Percentiles rank a stretch among this genome's conserved stretches.
Conservation (phyloP, 2,888 invertebrate species). For the Dasysyrphus tricinctus region DNA sequence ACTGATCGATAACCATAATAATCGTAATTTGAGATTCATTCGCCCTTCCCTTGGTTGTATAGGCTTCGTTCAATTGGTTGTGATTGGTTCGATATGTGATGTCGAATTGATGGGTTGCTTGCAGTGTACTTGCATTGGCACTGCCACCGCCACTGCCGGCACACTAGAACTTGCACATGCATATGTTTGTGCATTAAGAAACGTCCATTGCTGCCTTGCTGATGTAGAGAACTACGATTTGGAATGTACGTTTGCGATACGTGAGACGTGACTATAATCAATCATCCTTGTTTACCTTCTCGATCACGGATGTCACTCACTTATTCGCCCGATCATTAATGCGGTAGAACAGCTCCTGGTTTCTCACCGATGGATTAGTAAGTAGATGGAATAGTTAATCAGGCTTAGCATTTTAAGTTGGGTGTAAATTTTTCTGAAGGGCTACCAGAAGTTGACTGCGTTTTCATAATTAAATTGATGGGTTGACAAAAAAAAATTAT, state of each 20-base stretch:
- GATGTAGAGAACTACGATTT: constrained; percentile 5
- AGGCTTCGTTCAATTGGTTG: constrained; percentile 8
- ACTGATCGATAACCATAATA: constrained; percentile 44
- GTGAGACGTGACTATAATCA: constrained; percentile 42
- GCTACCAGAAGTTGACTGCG: constrained; percentile 9
- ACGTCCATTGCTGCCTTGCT: neutral
- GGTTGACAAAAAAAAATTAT: neutral
- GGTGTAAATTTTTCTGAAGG: constrained; percentile 20
- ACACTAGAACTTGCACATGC: neutral
- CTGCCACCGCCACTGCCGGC: neutral
- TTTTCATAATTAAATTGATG: constrained; percentile 15
- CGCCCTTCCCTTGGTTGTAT: constrained; percentile 18
- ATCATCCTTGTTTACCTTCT: constrained; percentile 42
- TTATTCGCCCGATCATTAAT: constrained; percentile 40
- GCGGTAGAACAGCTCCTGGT: constrained; percentile 44
- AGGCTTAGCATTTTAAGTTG: constrained; percentile 21
- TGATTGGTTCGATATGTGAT: constrained; percentile 38
- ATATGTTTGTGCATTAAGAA: constrained; percentile 33
- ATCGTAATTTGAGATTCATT: constrained; percentile 45
- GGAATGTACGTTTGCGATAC: constrained; percentile 32
- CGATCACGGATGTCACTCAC: constrained; percentile 48
- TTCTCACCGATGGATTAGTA: constrained; percentile 27
- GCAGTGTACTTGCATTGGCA: constrained; percentile 6
- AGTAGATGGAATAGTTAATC: constrained; percentile 15
- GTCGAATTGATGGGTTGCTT: constrained; percentile 26